phyloP scores from a whole-genome alignment of 2,113 vertebrate species.

The Syrrhaptes paradoxus region DNA sequence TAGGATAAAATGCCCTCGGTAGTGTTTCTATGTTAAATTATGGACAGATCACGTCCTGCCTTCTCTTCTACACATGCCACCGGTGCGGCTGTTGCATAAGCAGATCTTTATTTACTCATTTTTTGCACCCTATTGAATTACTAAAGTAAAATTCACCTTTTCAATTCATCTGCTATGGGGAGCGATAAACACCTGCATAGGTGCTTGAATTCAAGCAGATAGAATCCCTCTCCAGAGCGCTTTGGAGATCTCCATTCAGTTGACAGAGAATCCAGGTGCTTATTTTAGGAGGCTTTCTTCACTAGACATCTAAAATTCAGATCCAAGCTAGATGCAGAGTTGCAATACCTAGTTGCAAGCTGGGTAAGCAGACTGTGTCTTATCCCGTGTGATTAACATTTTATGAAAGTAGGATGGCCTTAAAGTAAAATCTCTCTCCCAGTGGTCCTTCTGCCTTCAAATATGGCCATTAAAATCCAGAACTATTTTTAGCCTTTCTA shows the following conservation, averaged over 20 bases:
- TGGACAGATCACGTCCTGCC: background rate
- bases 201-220: background rate
- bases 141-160: background rate
- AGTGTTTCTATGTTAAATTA: background rate
- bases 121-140: background rate
- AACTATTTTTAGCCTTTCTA: constrained; percentile 13
- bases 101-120: background rate
- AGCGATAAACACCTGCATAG: background rate
- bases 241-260: background rate
- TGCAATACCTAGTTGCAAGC: background rate
- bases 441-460: background rate
- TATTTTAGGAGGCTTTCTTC: background rate
- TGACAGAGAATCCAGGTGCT: background rate
- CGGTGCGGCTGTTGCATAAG: background rate
- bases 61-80: background rate
- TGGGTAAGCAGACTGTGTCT: background rate
- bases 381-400: background rate
- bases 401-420: background rate
- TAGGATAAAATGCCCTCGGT: background rate
- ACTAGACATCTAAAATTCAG: background rate
- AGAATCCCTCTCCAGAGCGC: background rate
- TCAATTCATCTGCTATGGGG: background rate
- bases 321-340: background rate
- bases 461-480: background rate
- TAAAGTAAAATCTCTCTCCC: background rate